Evolutionary conservation across 2,113 vertebrate genomes (phyloP).

Genomic region (Gulo gulo): DNA sequence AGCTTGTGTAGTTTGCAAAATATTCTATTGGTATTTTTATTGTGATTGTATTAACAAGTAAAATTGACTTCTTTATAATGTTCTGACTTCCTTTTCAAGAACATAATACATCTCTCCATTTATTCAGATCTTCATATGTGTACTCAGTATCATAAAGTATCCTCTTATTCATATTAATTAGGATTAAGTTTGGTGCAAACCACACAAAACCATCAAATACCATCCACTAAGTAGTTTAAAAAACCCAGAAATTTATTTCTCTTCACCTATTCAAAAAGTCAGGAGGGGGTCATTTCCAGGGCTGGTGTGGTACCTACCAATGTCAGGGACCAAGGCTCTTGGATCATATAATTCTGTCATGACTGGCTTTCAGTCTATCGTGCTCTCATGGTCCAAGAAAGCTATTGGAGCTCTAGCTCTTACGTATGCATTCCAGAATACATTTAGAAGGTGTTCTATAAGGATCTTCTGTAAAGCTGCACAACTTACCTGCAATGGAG

Average conservation of each 20-base stretch:
- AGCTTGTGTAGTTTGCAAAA: background rate
- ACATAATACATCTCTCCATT: background rate
- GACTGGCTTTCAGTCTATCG: background rate
- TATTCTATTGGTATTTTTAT: background rate
- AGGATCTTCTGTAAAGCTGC: background rate
- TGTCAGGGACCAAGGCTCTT: background rate
- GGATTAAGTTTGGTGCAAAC: background rate
- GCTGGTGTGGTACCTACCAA: background rate
- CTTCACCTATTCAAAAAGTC: background rate
- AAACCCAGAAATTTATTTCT: background rate
- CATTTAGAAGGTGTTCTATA: background rate
- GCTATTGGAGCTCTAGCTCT: background rate
- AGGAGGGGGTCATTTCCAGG: background rate
- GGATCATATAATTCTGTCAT: background rate
- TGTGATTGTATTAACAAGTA: background rate
- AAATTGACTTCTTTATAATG: background rate
- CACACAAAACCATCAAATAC: background rate
- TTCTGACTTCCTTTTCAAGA: background rate
- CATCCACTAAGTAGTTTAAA: background rate
- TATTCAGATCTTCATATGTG: background rate
- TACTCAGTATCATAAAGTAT: background rate
- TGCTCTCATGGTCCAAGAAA: background rate
- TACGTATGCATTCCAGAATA: background rate
- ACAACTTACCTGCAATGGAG: background rate
- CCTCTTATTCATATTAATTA: background rate